Evolutionary conservation across 2,797 vertebrate genomes (phyloP).

Genomic region (Coracias cyanogaster): DNA sequence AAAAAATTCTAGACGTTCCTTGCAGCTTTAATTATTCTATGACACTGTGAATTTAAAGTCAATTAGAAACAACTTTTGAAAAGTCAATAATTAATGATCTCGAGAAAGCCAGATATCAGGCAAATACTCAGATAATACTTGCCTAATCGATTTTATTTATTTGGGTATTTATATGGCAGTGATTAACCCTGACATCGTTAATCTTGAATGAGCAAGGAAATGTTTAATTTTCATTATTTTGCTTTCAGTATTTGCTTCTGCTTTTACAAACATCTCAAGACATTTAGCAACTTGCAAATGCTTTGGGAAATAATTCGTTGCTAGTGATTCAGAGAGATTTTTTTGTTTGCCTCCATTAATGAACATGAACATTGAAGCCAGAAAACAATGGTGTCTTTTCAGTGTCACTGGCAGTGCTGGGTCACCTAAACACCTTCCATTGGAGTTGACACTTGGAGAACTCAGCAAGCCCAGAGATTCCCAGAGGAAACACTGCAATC

Average conservation of each 20-base stretch:
- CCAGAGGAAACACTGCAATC: background rate
- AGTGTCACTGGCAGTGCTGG: background rate
- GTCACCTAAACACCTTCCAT: background rate
- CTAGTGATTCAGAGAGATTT: background rate
- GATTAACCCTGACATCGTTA: slow-evolving; percentile 41
- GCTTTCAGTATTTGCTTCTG: slow-evolving; percentile 10
- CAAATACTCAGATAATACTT: slow-evolving; percentile 14
- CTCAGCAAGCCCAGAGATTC: background rate
- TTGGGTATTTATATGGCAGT: background rate
- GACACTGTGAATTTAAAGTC: background rate
- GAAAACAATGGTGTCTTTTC: background rate
- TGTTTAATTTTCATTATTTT: slow-evolving; percentile 46
- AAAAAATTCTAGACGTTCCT: background rate
- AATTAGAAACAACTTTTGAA: background rate
- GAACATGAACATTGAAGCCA: background rate
- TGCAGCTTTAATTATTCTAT: background rate
- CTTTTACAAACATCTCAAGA: slow-evolving; percentile 43
- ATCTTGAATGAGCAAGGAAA: slow-evolving; percentile 19
- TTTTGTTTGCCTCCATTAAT: background rate
- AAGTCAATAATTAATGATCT: background rate
- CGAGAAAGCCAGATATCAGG: background rate
- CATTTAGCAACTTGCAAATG: slow-evolving; percentile 20
- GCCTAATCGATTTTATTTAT: slow-evolving; percentile 17
- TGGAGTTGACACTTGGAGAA: background rate
- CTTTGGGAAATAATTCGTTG: slow-evolving; percentile 19